These are phyloP conservation scores for Neopelma chrysocephalum DNA, from an alignment of 2,797 vertebrate genomes.

Conservation along the genomic window DNA sequence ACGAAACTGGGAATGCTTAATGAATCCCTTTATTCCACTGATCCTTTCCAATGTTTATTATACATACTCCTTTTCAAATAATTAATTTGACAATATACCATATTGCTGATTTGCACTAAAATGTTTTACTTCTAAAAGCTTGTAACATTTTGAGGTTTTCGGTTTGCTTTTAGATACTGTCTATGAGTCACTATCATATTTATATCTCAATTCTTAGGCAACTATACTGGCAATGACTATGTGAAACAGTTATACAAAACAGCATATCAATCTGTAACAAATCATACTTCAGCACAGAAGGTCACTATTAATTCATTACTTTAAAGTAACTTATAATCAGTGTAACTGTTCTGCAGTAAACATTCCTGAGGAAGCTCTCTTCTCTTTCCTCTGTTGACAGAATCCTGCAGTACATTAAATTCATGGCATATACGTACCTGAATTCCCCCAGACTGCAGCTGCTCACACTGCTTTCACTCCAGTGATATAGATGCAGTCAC, in stretches of 20 bases:
- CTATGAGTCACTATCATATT: slow-evolving; percentile 38
- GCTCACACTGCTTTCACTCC: neutral
- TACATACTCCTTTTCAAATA: slow-evolving; percentile 62
- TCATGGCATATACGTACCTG: neutral
- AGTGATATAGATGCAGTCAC: neutral
- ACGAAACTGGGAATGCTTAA: neutral
- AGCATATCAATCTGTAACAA: slow-evolving; percentile 17
- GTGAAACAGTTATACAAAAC: neutral
- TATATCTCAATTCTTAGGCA: slow-evolving; percentile 24
- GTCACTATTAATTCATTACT: slow-evolving; percentile 40
- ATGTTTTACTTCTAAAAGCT: slow-evolving; percentile 19
- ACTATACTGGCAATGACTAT: slow-evolving; percentile 2
- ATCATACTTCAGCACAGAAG: slow-evolving; percentile 2
- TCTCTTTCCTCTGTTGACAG: neutral
- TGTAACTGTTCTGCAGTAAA: neutral
- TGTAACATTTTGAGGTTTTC: neutral
- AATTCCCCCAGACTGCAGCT: neutral
- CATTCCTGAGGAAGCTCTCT: neutral
- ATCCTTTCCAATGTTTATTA: slow-evolving; percentile 58
- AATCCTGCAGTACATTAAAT: neutral
- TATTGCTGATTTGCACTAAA: slow-evolving; percentile 35
- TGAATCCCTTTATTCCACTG: neutral
- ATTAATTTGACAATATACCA: slow-evolving; percentile 58
- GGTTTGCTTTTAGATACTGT: neutral
- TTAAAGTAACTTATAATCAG: neutral